Base-by-base conservation (phyloP, 2,888 invertebrate genomes). In the Amphiduros pacificus region DNA sequence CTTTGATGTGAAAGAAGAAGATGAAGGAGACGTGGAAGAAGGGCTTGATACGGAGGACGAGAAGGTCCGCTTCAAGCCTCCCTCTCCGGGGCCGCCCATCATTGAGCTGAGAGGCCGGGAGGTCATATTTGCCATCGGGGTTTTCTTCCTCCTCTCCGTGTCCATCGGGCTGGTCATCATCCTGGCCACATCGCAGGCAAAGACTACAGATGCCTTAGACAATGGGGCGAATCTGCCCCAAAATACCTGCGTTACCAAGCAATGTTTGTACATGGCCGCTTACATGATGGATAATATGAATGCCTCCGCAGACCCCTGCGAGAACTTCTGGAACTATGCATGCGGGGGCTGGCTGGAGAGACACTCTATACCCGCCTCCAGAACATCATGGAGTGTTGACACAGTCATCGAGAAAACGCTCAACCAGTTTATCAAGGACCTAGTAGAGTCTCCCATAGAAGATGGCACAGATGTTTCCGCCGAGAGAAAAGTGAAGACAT, bases 301-400 rank as follows among this genome's bases (percentile, higher is more conserved):
- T 78, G 85, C 86, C 50, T 85, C 86, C 0, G 89, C 88, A 0
- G 89, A 91, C 79, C 92, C 93, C 0, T 93, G 93, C 81, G 86
- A 86, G 29, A 90, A 93, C 79, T 93, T 93, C 83, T 92, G 91
- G 83, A 88, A 89, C 72, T 93, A 88, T 81, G 92, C 93, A 17
- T 93, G 93, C 76, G 69, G 69, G 11, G 65, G 67, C 3, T 69
- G 66, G 62, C 48, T 64, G 17, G 53, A 29, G 4, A 22, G 41
- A 20, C 50, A 24, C 36, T 28, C 41, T 40, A 64, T 69, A 17
- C 67, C 67, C 1, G 48, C 56, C 9, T 49, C 41, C 28, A 51
- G 31, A n/a, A 20, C 22, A 5, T 32, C 49, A 5, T 58, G 58
- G 58, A 58, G 58, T 24, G 58, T 58, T 17, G 58, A 58, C 40